Percentiles rank a stretch among this genome's conserved stretches.
phyloP scores from a whole-genome alignment of 2,888 invertebrate species.

The Pterostichus niger region DNA sequence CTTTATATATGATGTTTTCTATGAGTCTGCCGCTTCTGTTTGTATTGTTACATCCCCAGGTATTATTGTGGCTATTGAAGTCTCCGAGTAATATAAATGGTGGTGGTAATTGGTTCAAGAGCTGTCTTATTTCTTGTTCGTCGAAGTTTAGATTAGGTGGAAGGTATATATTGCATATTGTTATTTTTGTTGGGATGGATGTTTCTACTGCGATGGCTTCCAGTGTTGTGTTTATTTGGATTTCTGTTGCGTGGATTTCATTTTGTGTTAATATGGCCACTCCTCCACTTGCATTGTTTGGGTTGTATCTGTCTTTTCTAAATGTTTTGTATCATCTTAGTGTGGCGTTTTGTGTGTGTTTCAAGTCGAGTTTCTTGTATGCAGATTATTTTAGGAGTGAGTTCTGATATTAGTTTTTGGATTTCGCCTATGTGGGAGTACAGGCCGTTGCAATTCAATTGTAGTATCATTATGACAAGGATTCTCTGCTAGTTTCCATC shows the following conservation, averaged over 20 bases:
- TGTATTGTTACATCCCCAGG: neutral
- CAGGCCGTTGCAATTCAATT: neutral
- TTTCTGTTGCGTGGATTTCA: neutral
- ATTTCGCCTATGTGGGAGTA: constrained; percentile 19
- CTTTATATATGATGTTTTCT: neutral
- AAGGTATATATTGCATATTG: neutral
- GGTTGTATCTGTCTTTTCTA: neutral
- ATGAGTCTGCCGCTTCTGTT: neutral
- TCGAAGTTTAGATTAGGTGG: neutral
- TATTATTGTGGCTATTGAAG: neutral
- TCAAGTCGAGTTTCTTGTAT: neutral
- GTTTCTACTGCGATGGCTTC: neutral
- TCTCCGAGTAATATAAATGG: neutral
- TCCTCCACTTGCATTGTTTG: constrained; percentile 13
- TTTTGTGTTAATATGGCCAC: constrained; percentile 7
- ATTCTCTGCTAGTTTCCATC: too few species aligned
- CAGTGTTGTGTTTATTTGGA: neutral
- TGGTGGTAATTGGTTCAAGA: neutral
- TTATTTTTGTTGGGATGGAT: neutral
- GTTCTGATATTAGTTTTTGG: constrained; percentile 18
- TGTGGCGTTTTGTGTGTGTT: neutral
- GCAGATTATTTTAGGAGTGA: neutral
- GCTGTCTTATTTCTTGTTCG: neutral
- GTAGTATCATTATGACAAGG: too few species aligned
- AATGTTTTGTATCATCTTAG: neutral